Conservation (phyloP, 2,113 vertebrate species). For the Chunga burmeisteri region DNA sequence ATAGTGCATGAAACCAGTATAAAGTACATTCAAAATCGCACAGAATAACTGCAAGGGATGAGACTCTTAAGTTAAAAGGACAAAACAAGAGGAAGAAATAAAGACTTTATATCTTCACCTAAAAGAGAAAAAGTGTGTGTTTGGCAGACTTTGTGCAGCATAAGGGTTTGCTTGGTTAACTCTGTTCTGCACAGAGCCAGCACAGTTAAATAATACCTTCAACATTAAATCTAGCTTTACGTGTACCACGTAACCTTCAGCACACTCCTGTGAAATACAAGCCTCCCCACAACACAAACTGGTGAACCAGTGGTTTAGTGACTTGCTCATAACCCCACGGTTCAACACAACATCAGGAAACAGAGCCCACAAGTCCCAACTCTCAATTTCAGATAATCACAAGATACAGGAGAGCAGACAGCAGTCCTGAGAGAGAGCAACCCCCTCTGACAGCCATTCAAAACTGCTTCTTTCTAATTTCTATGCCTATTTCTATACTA, state of each 20-base stretch:
- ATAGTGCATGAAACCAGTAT: background rate
- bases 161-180: background rate
- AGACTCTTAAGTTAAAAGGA: background rate
- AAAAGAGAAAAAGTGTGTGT: background rate
- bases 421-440: background rate
- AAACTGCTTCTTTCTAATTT: background rate
- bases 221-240: background rate
- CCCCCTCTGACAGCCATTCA: background rate
- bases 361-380: fast-evolving
- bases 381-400: background rate
- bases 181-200: background rate
- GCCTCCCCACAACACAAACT: background rate
- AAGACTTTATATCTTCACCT: background rate
- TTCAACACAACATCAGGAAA: background rate
- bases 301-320: background rate
- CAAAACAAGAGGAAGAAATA: background rate
- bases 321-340: background rate
- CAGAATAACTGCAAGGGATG: background rate
- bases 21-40: background rate
- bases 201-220: background rate
- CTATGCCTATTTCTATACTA: background rate
- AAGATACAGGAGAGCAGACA: background rate
- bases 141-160: background rate
- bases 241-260: background rate
- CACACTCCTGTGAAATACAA: background rate